Base-by-base conservation (phyloP, 2,113 vertebrate genomes). In the Phocoena sinus region DNA sequence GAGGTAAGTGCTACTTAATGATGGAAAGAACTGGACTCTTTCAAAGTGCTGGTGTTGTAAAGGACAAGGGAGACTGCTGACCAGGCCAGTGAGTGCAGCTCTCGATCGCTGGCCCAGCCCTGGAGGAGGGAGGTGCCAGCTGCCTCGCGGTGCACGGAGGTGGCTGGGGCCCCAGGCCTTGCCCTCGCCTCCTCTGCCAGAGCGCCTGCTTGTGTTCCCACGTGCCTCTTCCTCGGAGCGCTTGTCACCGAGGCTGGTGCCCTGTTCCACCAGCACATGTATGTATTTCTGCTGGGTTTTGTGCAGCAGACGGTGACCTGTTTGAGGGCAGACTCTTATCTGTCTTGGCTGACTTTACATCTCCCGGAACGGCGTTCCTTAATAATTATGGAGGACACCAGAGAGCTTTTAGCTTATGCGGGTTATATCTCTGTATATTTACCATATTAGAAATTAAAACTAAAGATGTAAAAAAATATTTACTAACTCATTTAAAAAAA, bases 401-500 rank as follows among this genome's bases (percentile, higher is more conserved):
- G 18, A 82, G 47, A 88, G 20, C 38, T 76, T 82, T 67, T 80
- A 20, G 53, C 47, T 73, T 84, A 15, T 41, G 50, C 76, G 50
- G 33, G 14, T 76, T 90, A 6, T 36, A 36, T 17, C 53, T 92
- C 65, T 50, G 44, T 15, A n/a, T 76, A 44, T 25, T 80, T 63
- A 62, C 26, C 23, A 26, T 56, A 56, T 47, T 85, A 79, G 58
- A 95, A 91, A 58, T 68, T 74, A 82, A 84, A 91, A 91, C 25
- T n/a, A 41, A 93, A 62, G 44, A 47, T 47, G 68, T 85, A 8
- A 13, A 56, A 60, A 76, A 83, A 18, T 82, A 84, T 44, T 53
- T 77, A 85, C 82, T 47, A 82, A 62, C 44, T 58, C 44, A 74
- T 21, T 87, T 77, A 90, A 87, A 91, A 83, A 62, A 91, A 50